Percentiles rank a stretch among this genome's conserved stretches.
These are phyloP conservation scores for Chanos chanos DNA, from an alignment of 2,797 vertebrate genomes.

Conservation along the genomic window DNA sequence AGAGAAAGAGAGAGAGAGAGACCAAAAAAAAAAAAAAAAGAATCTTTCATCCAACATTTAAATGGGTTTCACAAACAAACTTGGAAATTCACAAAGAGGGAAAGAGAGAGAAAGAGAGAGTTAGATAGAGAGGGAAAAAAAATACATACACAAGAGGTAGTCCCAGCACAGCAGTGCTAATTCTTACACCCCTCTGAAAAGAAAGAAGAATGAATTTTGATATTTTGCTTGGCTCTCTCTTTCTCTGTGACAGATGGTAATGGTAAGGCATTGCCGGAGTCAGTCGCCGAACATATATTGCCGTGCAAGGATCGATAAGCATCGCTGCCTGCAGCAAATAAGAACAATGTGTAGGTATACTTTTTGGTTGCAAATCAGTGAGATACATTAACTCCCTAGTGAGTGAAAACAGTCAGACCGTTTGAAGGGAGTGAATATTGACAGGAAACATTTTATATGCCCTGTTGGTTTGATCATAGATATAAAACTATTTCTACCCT, in stretches of 20 bases:
- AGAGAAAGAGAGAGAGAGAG: no score
- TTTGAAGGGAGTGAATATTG: slow-evolving; percentile 47
- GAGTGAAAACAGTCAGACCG: slow-evolving; percentile 37
- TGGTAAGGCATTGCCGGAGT: slow-evolving; percentile 29
- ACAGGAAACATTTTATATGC: slow-evolving; percentile 42
- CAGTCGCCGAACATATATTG: slow-evolving; percentile 28
- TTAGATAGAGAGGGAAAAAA: not conserved
- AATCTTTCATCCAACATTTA: no score
- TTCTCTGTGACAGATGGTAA: slow-evolving; percentile 12
- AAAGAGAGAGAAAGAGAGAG: not conserved
- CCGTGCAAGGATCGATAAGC: slow-evolving; percentile 35
- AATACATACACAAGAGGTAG: not conserved
- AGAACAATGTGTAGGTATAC: slow-evolving; percentile 17
- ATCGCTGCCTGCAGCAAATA: slow-evolving; percentile 28
- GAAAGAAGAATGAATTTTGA: slow-evolving; percentile 12
- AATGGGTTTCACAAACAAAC: no score
- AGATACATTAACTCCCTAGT: slow-evolving; percentile 17
- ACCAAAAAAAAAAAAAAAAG: no score
- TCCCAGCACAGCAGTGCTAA: no score
- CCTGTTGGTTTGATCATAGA: slow-evolving; percentile 44
- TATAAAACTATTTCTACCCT: slow-evolving; percentile 54
- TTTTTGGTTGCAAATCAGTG: slow-evolving; percentile 37
- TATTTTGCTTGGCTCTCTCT: not conserved
- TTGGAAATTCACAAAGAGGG: no score
- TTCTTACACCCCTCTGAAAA: not conserved